Evolutionary conservation across 1,140 invertebrate genomes (phyloP), one percentile per base, ranked within the genome.

Genomic region (Drosophila pseudoananassae): DNA sequence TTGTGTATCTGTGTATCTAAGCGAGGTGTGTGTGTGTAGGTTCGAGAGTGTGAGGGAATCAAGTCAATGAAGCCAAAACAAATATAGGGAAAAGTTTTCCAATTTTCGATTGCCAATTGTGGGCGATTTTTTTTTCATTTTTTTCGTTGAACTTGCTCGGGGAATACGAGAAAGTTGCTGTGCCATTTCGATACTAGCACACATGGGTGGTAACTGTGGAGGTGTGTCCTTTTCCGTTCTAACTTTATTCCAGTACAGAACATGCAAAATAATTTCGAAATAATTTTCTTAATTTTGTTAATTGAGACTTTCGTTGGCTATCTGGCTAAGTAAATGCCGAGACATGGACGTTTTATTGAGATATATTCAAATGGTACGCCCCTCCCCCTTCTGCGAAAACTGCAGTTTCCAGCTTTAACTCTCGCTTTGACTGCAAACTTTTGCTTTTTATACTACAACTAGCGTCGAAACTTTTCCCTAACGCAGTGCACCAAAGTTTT

Each of bases 91-190:
- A 88, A 88, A 88, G 71, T 88, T 88, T 88, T 88, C 83, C 83
- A 88, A 88, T 88, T 88, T 88, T 88, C 83, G 83, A 88, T 88
- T 88, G 83, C 79, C 83, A 88, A 88, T 88, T 88, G 83, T 88
- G 84, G 78, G 76, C 64, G 72, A 88, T 61, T 52, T 55, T 69
- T 81, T 77, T 52, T 69, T 27, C 25, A 27, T 27, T 27, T 56
- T 87, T 76, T 76, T 66, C 68, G 72, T 74, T 59, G 59, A 84
- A 74, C 80, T 77, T 77, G 76, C 73, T 79, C 43, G 66, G 83
- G 72, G 78, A 88, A 83, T 78, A 76, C 68, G 70, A 82, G 82
- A 82, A 85, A 77, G 58, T 65, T 87, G 87, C 58, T 76, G 46
- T 78, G 83, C 78, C 75, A 85, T 78, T 87, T 76, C 74, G 83